phyloP scores from a whole-genome alignment of 2,797 vertebrate species.

The Sciurus vulgaris region DNA sequence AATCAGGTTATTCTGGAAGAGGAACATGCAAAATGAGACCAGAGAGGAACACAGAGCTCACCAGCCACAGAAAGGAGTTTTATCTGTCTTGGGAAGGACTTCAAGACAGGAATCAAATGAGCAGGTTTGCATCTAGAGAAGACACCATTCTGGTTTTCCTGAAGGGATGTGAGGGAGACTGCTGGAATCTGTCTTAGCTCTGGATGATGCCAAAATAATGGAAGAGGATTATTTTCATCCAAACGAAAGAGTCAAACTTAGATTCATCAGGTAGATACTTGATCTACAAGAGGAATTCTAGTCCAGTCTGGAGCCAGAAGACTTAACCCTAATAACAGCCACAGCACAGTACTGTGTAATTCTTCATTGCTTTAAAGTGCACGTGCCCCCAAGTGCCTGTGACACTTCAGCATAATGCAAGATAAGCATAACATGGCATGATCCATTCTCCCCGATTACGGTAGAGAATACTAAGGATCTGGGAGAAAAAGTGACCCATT shows the following conservation, averaged over 20 bases:
- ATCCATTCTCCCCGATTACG: not conserved
- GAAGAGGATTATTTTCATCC: not conserved
- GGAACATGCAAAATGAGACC: not conserved
- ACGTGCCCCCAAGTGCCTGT: not conserved
- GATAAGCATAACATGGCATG: no score
- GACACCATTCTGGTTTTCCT: not conserved
- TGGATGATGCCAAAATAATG: not conserved
- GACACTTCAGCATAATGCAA: not conserved
- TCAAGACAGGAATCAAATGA: fast-evolving
- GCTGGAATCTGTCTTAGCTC: not conserved
- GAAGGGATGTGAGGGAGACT: not conserved
- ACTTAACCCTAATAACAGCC: not conserved
- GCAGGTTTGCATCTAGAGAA: not conserved
- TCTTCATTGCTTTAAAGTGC: not conserved
- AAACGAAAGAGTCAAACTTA: not conserved
- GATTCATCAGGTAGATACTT: not conserved
- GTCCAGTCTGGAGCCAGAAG: not conserved
- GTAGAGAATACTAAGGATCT: not conserved
- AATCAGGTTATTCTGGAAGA: not conserved
- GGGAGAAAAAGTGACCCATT: not conserved
- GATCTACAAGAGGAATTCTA: not conserved
- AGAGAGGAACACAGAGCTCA: not conserved
- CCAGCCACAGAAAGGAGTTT: not conserved
- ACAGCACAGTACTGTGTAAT: not conserved
- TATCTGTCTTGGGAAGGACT: not conserved